phyloP scores from a whole-genome alignment of 1,140 invertebrate genomes.

The Drosophila navojoa region DNA sequence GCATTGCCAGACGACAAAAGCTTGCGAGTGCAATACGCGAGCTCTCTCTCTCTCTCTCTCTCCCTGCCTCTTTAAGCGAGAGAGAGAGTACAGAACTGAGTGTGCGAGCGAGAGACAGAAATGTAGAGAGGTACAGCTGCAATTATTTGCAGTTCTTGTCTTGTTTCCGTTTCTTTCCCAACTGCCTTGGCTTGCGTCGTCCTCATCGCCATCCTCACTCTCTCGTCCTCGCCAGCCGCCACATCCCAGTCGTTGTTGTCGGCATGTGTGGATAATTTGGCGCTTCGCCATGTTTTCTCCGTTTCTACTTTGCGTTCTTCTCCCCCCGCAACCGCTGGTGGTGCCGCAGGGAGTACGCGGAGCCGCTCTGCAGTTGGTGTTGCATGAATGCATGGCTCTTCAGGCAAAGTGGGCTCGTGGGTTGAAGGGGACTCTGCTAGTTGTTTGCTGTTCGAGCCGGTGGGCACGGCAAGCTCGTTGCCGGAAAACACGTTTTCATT shows the following conservation, averaged over 20 bases:
- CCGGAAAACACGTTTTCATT: constrained; percentile 71
- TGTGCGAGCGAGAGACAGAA: constrained; percentile 8
- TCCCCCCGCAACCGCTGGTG: constrained; percentile 8
- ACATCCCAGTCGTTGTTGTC: constrained; percentile 9
- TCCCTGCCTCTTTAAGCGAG: neutral
- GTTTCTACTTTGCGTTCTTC: constrained; percentile 31
- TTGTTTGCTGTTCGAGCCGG: constrained; percentile 11
- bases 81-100: neutral
- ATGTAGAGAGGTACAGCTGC: constrained; percentile 44
- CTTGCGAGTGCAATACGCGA: constrained; percentile 66
- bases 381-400: constrained; percentile 68
- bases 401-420: constrained; percentile 8
- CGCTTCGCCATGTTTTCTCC: constrained; percentile 79
- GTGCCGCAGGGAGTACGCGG: constrained; percentile 14
- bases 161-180: constrained; percentile 66
- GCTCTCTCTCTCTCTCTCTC: constrained; percentile 25
- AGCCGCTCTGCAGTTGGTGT: constrained; percentile 56
- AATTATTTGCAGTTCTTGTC: constrained; percentile 77
- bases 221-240: neutral
- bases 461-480: constrained; percentile 36
- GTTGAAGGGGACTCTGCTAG: constrained; percentile 2
- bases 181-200: constrained; percentile 9
- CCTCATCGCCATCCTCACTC: constrained; percentile 31
- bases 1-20: constrained; percentile 56
- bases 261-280: constrained; percentile 79